phyloP scores from a whole-genome alignment of 1,140 invertebrate species.

The Drosophila oshimai region DNA sequence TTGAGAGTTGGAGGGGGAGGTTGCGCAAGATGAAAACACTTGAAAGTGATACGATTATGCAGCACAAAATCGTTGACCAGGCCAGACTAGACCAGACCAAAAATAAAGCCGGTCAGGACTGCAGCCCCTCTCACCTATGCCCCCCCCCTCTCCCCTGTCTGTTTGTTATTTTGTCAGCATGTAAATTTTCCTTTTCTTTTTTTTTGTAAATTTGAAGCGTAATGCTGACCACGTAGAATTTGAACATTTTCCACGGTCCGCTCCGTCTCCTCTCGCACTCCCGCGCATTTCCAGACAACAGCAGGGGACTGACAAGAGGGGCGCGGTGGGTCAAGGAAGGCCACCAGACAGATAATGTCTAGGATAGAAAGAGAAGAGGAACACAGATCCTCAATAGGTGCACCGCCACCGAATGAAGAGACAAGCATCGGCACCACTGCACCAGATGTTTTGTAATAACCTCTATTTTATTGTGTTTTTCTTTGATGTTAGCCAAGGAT shows the following conservation, averaged over 20 bases:
- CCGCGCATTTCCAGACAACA: slow-evolving; percentile 37
- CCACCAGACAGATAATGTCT: slow-evolving; percentile 35
- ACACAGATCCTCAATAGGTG: slow-evolving; percentile 65
- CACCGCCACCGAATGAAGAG: slow-evolving; percentile 18
- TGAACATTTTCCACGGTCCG: slow-evolving; percentile 66
- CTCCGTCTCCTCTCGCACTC: slow-evolving; percentile 5
- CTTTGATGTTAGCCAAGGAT: slow-evolving; percentile 14
- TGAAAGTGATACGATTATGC: slow-evolving; percentile 80
- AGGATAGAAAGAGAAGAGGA: slow-evolving; percentile 28
- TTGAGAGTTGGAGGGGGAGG: neutral
- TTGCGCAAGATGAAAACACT: slow-evolving; percentile 56
- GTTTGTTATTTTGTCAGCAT: slow-evolving; percentile 62
- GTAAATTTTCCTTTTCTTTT: slow-evolving; percentile 52
- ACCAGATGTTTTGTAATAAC: slow-evolving; percentile 67
- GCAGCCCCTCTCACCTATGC: slow-evolving; percentile 6
- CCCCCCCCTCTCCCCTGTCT: neutral
- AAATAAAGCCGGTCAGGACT: slow-evolving; percentile 41
- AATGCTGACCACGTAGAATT: slow-evolving; percentile 80
- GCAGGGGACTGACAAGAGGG: slow-evolving; percentile 43
- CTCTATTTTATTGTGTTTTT: slow-evolving; percentile 28
- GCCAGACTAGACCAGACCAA: slow-evolving; percentile 31
- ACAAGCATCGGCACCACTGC: slow-evolving; percentile 11
- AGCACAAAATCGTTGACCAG: slow-evolving; percentile 52
- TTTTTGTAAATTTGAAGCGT: slow-evolving; percentile 76
- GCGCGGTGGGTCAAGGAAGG: slow-evolving; percentile 17